Conservation (phyloP, 2,888 invertebrate genomes). For the Pristionchus exspectatus region DNA sequence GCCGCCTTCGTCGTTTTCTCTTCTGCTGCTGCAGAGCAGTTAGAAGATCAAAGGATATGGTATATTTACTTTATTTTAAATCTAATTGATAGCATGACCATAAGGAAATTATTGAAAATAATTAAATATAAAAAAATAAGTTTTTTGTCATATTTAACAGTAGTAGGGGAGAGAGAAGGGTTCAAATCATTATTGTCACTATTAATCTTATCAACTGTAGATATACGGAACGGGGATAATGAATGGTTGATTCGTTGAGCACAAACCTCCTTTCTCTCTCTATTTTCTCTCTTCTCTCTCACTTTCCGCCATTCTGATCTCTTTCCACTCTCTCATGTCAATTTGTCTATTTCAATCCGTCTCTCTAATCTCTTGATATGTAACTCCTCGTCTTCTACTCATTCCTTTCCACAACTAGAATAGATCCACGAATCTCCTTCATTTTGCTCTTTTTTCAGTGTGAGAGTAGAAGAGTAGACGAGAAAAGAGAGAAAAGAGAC, state of each 20-base stretch:
- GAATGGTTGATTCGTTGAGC: slow-evolving; percentile 2
- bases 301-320: slow-evolving; percentile 2
- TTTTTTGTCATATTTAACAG: not conserved
- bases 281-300: not conserved
- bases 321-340: not conserved
- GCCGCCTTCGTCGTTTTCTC: slow-evolving; percentile 31
- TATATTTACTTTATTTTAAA: not conserved
- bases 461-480: not conserved
- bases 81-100: not conserved
- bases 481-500: not conserved
- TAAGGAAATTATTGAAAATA: too few species aligned
- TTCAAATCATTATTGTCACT: not conserved
- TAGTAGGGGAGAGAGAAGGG: not conserved
- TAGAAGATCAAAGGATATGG: slow-evolving; percentile 30
- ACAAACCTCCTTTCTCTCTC: slow-evolving; percentile 1
- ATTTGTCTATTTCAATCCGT: not conserved
- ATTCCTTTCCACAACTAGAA: not conserved
- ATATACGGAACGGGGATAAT: slow-evolving; percentile 13
- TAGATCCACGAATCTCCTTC: not conserved
- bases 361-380: not conserved
- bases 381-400: not conserved
- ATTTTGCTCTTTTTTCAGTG: not conserved
- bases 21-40: slow-evolving; percentile 47
- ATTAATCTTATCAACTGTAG: slow-evolving; percentile 7
- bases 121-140: too few species aligned